Evolutionary conservation across 2,888 invertebrate species (phyloP).

Genomic region (Pyrgus malvae): DNA sequence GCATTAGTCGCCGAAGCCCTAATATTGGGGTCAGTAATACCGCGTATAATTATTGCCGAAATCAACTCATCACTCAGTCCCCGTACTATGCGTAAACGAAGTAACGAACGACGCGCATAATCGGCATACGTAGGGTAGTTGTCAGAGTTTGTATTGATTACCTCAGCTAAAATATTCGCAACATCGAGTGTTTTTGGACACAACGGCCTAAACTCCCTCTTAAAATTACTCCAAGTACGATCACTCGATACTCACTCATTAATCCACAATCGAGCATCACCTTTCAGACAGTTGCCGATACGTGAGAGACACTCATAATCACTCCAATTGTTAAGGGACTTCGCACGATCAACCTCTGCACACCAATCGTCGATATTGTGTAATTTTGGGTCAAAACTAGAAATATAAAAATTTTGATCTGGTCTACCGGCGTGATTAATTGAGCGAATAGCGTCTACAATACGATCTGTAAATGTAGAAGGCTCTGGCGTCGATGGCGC

Average conservation of each 20-base stretch:
- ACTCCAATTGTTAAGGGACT: neutral
- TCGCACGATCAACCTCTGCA: neutral
- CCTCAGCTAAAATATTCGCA: neutral
- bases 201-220: neutral
- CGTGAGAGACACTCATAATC: neutral
- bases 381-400: neutral
- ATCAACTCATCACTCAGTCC: neutral
- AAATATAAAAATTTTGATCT: too few relatives aligned
- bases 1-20: too few relatives aligned
- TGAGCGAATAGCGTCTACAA: too few relatives aligned
- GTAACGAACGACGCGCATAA: neutral
- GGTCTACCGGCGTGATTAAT: too few relatives aligned
- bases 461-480: too few relatives aligned
- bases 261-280: neutral
- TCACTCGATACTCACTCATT: neutral
- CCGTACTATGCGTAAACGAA: neutral
- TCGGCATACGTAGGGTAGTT: neutral
- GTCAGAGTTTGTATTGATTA: neutral
- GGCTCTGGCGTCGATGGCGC: too few relatives aligned
- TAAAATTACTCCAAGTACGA: neutral
- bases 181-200: neutral
- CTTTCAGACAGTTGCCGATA: neutral
- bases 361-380: neutral
- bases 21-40: neutral
- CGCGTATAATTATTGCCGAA: neutral